phyloP scores from a whole-genome alignment of 2,888 invertebrate genomes.

The Xestoiulus laeticollis region DNA sequence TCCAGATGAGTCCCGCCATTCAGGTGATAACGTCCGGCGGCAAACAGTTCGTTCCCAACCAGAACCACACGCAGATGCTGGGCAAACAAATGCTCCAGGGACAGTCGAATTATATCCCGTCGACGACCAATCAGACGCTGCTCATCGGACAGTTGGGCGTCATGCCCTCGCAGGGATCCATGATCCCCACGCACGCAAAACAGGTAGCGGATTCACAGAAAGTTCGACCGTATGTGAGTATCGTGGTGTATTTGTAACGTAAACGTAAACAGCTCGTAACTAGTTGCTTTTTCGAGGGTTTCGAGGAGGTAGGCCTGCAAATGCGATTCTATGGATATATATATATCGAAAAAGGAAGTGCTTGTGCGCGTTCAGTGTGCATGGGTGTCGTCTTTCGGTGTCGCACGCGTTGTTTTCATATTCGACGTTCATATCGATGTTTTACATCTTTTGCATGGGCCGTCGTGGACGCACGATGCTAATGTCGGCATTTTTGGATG shows the following conservation, averaged over 20 bases:
- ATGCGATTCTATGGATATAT: neutral
- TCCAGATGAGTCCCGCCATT: constrained; percentile 79
- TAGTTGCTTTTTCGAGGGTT: neutral
- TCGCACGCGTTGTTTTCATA: neutral
- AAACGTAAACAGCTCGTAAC: neutral
- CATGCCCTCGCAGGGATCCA: constrained; percentile 77
- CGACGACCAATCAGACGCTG: constrained; percentile 62
- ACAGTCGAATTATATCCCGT: constrained; percentile 73
- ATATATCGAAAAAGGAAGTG: neutral
- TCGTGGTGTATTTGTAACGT: constrained; percentile 11
- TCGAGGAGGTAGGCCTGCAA: neutral
- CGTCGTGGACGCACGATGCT: neutral
- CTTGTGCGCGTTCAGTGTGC: neutral
- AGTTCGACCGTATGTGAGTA: constrained; percentile 59
- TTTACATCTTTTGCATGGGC: neutral
- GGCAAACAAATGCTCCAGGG: constrained; percentile 77
- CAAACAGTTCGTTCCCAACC: constrained; percentile 82
- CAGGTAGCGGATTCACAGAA: constrained; percentile 57
- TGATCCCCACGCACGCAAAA: constrained; percentile 70
- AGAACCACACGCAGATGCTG: constrained; percentile 83
- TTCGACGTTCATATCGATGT: too few species aligned
- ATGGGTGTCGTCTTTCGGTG: neutral
- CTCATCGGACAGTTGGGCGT: constrained; percentile 70
- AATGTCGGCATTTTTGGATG: neutral
- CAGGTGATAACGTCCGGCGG: constrained; percentile 83